Base-by-base conservation (phyloP, 2,888 invertebrate genomes). In the Pelosia muscerda region DNA sequence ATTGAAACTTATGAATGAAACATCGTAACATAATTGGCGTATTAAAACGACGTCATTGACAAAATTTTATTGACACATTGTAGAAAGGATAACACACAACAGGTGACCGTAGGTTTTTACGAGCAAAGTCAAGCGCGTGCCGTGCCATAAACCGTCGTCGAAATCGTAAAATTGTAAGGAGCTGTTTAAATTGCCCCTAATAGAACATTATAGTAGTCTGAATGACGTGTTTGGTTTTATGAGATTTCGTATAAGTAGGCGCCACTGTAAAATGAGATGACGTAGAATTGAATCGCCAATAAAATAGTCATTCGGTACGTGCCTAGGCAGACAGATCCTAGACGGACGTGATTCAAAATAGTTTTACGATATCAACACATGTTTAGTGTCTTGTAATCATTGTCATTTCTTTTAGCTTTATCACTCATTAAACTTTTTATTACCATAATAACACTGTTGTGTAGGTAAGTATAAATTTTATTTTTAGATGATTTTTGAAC, bases 81-180 rank as follows among this genome's bases (percentile, higher is more conserved):
- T 86, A 86, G 86, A 78, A 82, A 86, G 86, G 86, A 87, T 87
- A 87, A 84, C 86, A 84, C 78, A 89, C 92, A 92, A 92, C 94
- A 94, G 93, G 93, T 94, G 94, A 93, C 93, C 92, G 90, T 85
- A 88, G 86, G 87, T 92, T 93, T 90, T 91, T 93, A 93, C 91
- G 92, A 90, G 82, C 90, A 79, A 85, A 87, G 80, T 84, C 79
- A 83, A 84, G 86, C 91, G 88, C 90, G 91, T 90, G 92, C 84
- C 86, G 79, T 74, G 83, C 86, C 84, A 87, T 89, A 89, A 89
- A 89, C 86, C 83, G 87, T 82, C 90, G 89, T 87, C 84, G 81
- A 90, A 92, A 88, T 90, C 91, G 89, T 91, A 90, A 90, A 91
- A 88, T 87, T 85, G 87, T 89, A 89, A 90, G 88, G 86, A 88